Conservation (phyloP, 1,140 invertebrate species). For the Drosophila ficusphila region DNA sequence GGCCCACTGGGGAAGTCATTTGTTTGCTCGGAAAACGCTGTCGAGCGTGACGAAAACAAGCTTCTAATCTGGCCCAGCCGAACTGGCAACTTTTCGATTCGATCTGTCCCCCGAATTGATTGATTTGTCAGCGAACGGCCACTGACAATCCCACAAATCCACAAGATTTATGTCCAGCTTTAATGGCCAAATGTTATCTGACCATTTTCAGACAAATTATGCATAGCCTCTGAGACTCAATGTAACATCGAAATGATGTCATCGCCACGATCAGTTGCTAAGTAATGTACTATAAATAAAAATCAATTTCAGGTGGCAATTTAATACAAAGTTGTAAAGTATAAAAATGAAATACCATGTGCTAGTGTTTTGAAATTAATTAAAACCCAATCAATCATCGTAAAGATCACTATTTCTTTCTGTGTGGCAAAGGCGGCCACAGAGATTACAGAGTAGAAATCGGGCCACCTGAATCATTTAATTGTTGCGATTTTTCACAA, state of each 20-base stretch:
- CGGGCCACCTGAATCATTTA: slow-evolving; percentile 74
- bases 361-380: neutral
- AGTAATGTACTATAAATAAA: slow-evolving; percentile 11
- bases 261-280: slow-evolving; percentile 17
- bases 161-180: slow-evolving; percentile 63
- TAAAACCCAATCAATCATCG: neutral
- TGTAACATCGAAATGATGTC: slow-evolving; percentile 57
- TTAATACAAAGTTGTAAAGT: neutral
- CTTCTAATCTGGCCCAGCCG: slow-evolving; percentile 46
- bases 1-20: slow-evolving; percentile 59
- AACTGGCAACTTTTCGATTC: slow-evolving; percentile 44
- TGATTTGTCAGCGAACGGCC: slow-evolving; percentile 60
- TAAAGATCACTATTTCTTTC: neutral
- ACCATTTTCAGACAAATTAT: slow-evolving; percentile 78
- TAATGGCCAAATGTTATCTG: slow-evolving; percentile 59
- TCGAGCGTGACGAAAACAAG: slow-evolving; percentile 42
- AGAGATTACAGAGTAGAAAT: slow-evolving; percentile 55
- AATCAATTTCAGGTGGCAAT: slow-evolving; percentile 2
- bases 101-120: slow-evolving; percentile 51
- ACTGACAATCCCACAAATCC: slow-evolving; percentile 64
- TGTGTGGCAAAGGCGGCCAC: slow-evolving; percentile 21
- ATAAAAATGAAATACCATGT: neutral
- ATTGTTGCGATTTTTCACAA: slow-evolving; percentile 78
- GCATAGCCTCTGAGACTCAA: slow-evolving; percentile 43
- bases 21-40: slow-evolving; percentile 41